Evolutionary conservation across 2,797 vertebrate species (phyloP).

Genomic region (Anguilla megastoma): DNA sequence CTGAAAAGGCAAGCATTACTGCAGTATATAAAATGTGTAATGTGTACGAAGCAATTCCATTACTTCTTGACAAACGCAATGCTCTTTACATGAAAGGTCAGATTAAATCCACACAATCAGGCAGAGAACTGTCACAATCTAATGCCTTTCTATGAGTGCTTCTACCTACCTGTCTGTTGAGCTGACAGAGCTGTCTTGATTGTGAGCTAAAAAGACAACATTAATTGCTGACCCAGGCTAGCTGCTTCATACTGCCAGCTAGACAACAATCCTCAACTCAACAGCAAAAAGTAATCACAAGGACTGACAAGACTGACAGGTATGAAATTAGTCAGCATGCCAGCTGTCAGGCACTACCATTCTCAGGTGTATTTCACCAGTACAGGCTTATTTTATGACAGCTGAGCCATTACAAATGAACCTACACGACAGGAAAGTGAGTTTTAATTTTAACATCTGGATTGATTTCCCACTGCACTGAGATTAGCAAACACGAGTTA

Average conservation of each 20-base stretch:
- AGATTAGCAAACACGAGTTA: neutral
- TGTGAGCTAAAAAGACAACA: neutral
- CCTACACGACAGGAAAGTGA: neutral
- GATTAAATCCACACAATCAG: neutral
- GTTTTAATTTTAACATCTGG: neutral
- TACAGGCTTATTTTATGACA: neutral
- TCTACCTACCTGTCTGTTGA: neutral
- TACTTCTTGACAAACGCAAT: neutral
- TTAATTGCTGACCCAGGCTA: neutral
- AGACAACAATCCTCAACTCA: neutral
- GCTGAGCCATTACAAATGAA: neutral
- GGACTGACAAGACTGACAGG: neutral
- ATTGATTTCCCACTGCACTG: neutral
- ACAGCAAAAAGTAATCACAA: neutral
- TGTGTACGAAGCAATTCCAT: neutral
- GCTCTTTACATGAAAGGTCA: slow-evolving; percentile 2
- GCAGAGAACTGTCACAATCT: neutral
- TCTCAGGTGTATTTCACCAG: neutral
- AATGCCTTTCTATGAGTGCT: neutral
- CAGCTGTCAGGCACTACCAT: neutral
- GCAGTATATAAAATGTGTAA: neutral
- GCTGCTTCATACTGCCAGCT: neutral
- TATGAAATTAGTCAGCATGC: neutral
- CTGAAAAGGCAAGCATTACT: neutral
- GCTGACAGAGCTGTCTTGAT: neutral